These are phyloP conservation scores for Morpho helenor DNA, from an alignment of 2,888 invertebrate genomes.

Conservation along the genomic window DNA sequence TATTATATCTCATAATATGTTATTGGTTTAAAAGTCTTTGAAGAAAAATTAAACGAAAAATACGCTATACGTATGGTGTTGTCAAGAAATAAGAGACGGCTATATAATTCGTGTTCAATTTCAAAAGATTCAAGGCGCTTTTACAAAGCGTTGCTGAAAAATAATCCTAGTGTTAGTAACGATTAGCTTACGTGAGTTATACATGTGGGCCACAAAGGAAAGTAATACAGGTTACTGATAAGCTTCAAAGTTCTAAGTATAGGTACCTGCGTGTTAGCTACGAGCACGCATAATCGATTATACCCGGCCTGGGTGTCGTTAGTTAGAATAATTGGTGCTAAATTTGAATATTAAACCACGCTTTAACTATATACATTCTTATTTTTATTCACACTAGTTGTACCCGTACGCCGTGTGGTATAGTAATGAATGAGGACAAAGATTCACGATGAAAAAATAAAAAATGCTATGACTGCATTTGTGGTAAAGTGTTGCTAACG, in stretches of 20 bases:
- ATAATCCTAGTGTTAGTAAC: background rate
- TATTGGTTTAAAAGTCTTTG: too few species aligned
- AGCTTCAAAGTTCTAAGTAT: constrained; percentile 4
- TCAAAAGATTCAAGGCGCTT: too few species aligned
- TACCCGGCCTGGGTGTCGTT: constrained; percentile 5
- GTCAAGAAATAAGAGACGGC: too few species aligned
- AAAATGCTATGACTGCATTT: constrained; percentile 10
- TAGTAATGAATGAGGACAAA: background rate
- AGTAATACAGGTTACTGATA: constrained; percentile 16
- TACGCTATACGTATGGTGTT: too few species aligned
- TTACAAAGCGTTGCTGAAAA: background rate
- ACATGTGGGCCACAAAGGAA: background rate
- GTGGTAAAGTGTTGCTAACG: constrained; percentile 10
- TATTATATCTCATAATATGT: too few species aligned
- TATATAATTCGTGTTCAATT: too few species aligned
- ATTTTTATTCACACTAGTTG: too few species aligned
- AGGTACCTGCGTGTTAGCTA: constrained; percentile 4
- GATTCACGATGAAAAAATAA: constrained; percentile 2
- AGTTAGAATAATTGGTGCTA: background rate
- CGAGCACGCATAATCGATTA: constrained; percentile 17
- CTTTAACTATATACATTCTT: too few species aligned
- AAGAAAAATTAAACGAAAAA: too few species aligned
- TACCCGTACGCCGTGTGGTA: too few species aligned
- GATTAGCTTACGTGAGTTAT: background rate
- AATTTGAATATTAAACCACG: background rate